phyloP scores from a whole-genome alignment of 2,888 invertebrate species.

The Cosmia pyralina region DNA sequence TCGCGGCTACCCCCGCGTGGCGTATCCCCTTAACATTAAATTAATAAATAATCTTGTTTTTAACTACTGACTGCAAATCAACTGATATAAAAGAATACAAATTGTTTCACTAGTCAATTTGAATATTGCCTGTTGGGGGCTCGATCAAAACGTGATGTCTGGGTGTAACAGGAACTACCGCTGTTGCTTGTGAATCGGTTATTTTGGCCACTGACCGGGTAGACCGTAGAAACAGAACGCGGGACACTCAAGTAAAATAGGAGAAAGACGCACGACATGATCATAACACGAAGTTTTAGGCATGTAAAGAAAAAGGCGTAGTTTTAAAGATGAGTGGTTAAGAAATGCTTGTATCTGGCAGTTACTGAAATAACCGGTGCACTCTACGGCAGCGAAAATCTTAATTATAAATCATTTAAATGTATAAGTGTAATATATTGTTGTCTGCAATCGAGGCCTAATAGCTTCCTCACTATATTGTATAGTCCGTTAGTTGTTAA shows the following conservation, averaged over 20 bases:
- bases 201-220: conserved; percentile 38
- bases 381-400: conserved; percentile 43
- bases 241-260: too few relatives aligned
- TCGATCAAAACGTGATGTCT: conserved; percentile 56
- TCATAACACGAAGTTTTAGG: conserved; percentile 49
- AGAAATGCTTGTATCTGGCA: conserved; percentile 12
- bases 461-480: conserved; percentile 72
- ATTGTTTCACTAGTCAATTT: conserved; percentile 75
- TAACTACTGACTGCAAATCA: conserved; percentile 51
- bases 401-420: conserved; percentile 63
- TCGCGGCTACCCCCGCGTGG: too few relatives aligned
- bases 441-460: conserved; percentile 78
- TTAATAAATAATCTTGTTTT: conserved; percentile 1
- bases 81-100: conserved; percentile 37
- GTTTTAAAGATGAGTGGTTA: conserved; percentile 3
- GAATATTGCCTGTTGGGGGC: conserved; percentile 64
- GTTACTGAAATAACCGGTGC: conserved; percentile 48
- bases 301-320: conserved; percentile 23
- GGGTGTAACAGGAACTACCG: conserved; percentile 58
- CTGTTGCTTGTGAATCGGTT: conserved; percentile 47
- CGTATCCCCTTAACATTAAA: neutral
- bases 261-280: conserved; percentile 13
- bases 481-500: conserved; percentile 71
- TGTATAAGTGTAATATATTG: conserved; percentile 77
- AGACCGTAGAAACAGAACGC: neutral